phyloP scores from a whole-genome alignment of 2,113 vertebrate species.

The Gallinago jamesoni region DNA sequence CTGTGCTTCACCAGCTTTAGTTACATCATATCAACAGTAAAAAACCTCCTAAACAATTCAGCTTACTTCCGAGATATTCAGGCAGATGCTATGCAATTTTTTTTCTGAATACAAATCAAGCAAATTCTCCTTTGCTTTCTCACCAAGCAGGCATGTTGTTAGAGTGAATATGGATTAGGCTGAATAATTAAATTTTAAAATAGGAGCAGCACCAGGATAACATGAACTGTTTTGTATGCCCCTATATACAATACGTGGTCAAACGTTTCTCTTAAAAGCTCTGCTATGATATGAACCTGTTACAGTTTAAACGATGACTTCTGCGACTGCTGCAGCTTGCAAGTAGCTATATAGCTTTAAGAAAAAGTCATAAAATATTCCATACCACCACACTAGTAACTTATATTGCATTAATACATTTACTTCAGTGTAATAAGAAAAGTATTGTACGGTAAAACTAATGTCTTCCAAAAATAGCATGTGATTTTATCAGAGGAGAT shows the following conservation, averaged over 20 bases:
- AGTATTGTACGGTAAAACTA: not conserved
- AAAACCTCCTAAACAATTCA: not conserved
- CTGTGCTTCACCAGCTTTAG: not conserved
- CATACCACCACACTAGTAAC: not conserved
- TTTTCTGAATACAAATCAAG: not conserved
- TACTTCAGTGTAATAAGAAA: not conserved
- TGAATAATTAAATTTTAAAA: not conserved
- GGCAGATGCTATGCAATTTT: not conserved
- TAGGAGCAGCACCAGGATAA: not conserved
- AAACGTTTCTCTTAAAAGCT: not conserved
- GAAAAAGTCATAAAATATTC: not conserved
- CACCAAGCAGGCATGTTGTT: not conserved
- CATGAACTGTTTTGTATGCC: not conserved
- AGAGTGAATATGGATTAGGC: not conserved
- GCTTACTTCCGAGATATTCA: not conserved
- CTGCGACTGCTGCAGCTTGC: not conserved
- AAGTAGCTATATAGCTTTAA: not conserved
- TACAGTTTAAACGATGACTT: not conserved
- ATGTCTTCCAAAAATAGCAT: not conserved
- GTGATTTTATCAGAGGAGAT: not conserved
- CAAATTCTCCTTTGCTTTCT: not conserved
- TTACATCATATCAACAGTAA: not conserved
- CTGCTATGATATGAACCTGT: not conserved
- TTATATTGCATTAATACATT: not conserved
- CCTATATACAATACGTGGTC: accelerated